phyloP scores from a whole-genome alignment of 2,888 invertebrate genomes.

The Quadriops clusia region DNA sequence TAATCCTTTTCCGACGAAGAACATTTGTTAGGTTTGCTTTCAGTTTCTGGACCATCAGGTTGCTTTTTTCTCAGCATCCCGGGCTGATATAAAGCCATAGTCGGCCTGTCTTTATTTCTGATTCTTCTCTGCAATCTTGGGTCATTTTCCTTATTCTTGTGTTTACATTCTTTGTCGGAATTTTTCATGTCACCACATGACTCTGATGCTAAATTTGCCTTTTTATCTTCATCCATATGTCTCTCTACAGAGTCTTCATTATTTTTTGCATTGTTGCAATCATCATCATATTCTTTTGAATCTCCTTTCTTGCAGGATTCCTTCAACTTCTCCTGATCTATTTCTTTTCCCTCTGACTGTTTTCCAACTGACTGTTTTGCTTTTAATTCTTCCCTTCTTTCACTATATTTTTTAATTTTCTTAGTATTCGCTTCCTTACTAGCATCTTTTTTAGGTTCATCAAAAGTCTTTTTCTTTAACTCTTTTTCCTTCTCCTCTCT shows the following conservation, averaged over 20 bases:
- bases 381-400: slow-evolving; percentile 34
- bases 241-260: slow-evolving; percentile 3
- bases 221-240: slow-evolving; percentile 5
- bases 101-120: slow-evolving; percentile 68
- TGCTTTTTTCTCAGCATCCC: slow-evolving; percentile 71
- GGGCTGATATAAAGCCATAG: slow-evolving; percentile 81
- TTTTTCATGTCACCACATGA: slow-evolving; percentile 4
- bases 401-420: slow-evolving; percentile 35
- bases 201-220: too few relatives aligned
- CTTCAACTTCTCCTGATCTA: slow-evolving; percentile 27
- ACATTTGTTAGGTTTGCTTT: too few relatives aligned
- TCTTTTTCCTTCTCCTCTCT: too few relatives aligned
- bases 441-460: slow-evolving; percentile 4
- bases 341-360: slow-evolving; percentile 30
- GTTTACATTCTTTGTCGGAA: slow-evolving; percentile 9
- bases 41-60: slow-evolving; percentile 33
- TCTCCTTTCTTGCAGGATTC: slow-evolving; percentile 8
- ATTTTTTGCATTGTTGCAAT: background rate
- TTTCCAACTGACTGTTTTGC: too few relatives aligned
- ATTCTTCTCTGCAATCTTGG: slow-evolving; percentile 42
- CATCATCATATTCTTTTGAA: slow-evolving; percentile 8
- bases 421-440: slow-evolving; percentile 16
- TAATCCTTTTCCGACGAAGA: too few relatives aligned
- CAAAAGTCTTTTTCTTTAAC: slow-evolving; percentile 10
- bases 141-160: slow-evolving; percentile 36